A percentile compares a stretch with the other conserved stretches of the same genome.
These are phyloP conservation scores for Drosophila yooni DNA, from an alignment of 2,888 invertebrate genomes.

Conservation along the genomic window DNA sequence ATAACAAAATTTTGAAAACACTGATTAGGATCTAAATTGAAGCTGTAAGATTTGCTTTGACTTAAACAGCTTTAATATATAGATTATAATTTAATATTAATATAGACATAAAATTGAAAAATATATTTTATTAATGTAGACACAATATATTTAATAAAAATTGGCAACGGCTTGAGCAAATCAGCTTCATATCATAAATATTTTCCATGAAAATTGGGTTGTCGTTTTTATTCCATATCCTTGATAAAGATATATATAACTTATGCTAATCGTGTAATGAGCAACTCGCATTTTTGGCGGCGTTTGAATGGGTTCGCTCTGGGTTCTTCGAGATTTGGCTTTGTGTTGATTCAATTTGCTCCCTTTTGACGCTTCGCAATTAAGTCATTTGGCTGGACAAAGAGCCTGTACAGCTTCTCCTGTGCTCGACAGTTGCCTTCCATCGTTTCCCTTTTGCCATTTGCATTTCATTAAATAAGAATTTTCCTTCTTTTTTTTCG, in stretches of 20 bases:
- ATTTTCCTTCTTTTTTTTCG: conserved; percentile 13
- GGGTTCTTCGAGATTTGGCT: conserved; percentile 30
- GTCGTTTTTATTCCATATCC: too few relatives aligned
- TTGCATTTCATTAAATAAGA: conserved; percentile 53
- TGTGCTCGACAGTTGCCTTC: conserved; percentile 8
- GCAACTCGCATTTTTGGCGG: conserved; percentile 17
- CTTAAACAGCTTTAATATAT: background rate
- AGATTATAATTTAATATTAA: background rate
- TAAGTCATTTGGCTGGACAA: conserved; percentile 48
- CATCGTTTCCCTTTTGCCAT: conserved; percentile 24
- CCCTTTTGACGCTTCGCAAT: conserved; percentile 60
- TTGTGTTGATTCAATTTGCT: conserved; percentile 54
- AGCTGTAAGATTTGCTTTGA: background rate
- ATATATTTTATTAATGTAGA: background rate
- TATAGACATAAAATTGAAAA: background rate
- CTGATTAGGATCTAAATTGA: background rate
- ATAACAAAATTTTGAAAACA: background rate
- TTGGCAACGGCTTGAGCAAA: background rate
- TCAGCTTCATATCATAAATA: background rate
- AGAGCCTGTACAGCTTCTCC: conserved; percentile 6
- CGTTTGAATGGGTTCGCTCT: conserved; percentile 18
- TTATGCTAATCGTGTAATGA: conserved; percentile 43
- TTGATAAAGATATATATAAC: conserved; percentile 27
- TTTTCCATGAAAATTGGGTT: background rate
- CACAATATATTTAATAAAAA: background rate